Base-by-base conservation (phyloP, 92 coral and sea anemone genomes). In the Montipora capitata region DNA sequence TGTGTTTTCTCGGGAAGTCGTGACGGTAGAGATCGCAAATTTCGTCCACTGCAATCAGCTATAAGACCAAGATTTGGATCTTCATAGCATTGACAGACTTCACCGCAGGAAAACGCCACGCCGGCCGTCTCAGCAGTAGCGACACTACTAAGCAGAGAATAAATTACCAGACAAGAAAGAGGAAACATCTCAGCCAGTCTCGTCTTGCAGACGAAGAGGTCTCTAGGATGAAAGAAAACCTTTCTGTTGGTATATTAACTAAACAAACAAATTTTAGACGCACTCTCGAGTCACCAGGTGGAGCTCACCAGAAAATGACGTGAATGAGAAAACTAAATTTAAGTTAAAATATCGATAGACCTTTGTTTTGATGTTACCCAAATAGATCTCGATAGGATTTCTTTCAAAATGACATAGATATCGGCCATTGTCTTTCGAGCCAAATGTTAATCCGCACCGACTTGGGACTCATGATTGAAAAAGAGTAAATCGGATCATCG, bases 31-130 rank as follows among this genome's bases (percentile, higher is more conserved):
- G 12, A n/a, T 41, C 35, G 7, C 49, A 80, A 13, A 48, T 68
- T 68, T 67, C 85, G 45, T 17, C 76, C n/a, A 43, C 85, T 80
- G 62, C 85, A 80, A 12, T 80, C 65, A 35, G 85, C 85, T 38
- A 68, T 51, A 72, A 80, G 27, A 4, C 73, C 83, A 17, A 9
- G 12, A 2, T 18, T 54, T 18, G 40, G 72, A 3, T 80, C 52
- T 14, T 72, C 65, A 35, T 61, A 67, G 16, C 85, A 80, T 39
- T 66, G 65, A 67, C 85, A 80, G 40, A 80, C 62, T 12, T 80
- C 85, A 16, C 76, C 85, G 38, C 85, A 80, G 44, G 85, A 52
- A 68, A 67, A 44, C 2, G 38, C 44, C 45, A 9, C 2, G 52
- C 35, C n/a, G 1, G n/a, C 76, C 27, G 5, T 68, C 49, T 20